Evolutionary conservation across 2,797 vertebrate genomes (phyloP).

Genomic region (Spondyliosoma cantharus): DNA sequence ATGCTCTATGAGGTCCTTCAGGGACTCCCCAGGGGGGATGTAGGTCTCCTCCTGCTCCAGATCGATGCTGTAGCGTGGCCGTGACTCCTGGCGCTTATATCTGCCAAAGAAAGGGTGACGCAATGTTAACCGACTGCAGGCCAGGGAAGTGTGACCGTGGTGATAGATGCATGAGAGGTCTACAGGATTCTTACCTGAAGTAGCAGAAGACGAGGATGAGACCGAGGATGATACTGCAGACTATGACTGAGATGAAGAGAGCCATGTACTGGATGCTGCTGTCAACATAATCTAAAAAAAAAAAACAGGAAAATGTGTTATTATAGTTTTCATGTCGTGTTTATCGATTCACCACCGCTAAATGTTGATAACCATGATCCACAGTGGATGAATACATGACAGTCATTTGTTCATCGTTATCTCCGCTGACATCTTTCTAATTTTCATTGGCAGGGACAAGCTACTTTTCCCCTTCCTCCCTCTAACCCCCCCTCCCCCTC

Average conservation of each 20-base stretch:
- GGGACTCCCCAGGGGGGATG: constrained; percentile 91
- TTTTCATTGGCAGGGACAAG: constrained; percentile 51
- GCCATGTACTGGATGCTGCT: constrained; percentile 90
- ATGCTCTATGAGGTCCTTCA: constrained; percentile 94
- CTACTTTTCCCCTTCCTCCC: constrained; percentile 6
- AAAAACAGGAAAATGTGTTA: neutral
- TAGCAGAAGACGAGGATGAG: constrained; percentile 91
- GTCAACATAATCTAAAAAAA: constrained; percentile 87
- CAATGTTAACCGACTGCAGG: neutral
- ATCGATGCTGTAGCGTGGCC: constrained; percentile 91
- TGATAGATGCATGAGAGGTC: neutral
- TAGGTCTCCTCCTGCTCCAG: constrained; percentile 93
- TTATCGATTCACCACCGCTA: neutral
- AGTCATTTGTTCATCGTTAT: constrained; percentile 41
- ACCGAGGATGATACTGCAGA: constrained; percentile 88
- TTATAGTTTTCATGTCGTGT: neutral
- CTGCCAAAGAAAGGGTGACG: constrained; percentile 72
- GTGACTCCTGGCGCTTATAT: constrained; percentile 89
- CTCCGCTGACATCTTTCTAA: constrained; percentile 48
- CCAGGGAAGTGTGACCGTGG: neutral
- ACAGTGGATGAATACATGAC: constrained; percentile 21
- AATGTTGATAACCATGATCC: neutral
- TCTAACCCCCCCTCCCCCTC: constrained; percentile 18
- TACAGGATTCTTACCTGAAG: constrained; percentile 86
- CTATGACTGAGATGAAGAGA: constrained; percentile 89